Evolutionary conservation across 2,888 invertebrate genomes (phyloP), one percentile per base, ranked within the genome.

Genomic region (Ligdia adustata): DNA sequence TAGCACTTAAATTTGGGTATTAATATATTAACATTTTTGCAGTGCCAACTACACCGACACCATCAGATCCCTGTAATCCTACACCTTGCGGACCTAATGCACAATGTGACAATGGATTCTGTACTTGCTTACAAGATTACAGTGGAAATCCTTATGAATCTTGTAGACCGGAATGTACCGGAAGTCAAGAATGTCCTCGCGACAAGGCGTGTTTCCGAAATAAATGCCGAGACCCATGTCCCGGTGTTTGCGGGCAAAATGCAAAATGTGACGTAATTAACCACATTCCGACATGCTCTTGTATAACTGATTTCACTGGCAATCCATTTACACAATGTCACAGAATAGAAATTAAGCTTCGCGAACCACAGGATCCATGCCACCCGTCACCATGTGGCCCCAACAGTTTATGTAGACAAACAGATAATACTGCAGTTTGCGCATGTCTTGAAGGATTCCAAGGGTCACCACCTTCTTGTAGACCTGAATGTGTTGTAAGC

Each of bases 401-500:
- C 4, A 94, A 95, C 65, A 95, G 96, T 37, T 93, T 95, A 64
- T 97, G 96, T 68, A 91, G 93, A 59, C 93, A 95, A 9, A 92
- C 94, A 14, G 94, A 94, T 43, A 95, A 96, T 66, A 93, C 95
- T 1, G 96, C 96, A 0, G 93, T 94, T 1, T 97, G 97, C 70
- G 94, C 94, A 1, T 98, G 97, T 71, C 87, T 93, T 1, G 80
- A 91, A 37, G 95, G 95, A 34, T 96, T 93, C 74, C 93, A 93
- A 71, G 97, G 97, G 24, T 92, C 94, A 43, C 96, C 97, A 42
- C 96, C 96, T 18, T 91, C 93, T 42, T 96, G 96, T 66, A 93
- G 95, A 75, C 96, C 96, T 2, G 96, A 96, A 83, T 97, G 97
- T 76, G 91, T 96, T 26, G 94, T 95, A 6, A 96, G 95, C 73